phyloP scores from a whole-genome alignment of 2,888 invertebrate species.

The Atrina japonica region DNA sequence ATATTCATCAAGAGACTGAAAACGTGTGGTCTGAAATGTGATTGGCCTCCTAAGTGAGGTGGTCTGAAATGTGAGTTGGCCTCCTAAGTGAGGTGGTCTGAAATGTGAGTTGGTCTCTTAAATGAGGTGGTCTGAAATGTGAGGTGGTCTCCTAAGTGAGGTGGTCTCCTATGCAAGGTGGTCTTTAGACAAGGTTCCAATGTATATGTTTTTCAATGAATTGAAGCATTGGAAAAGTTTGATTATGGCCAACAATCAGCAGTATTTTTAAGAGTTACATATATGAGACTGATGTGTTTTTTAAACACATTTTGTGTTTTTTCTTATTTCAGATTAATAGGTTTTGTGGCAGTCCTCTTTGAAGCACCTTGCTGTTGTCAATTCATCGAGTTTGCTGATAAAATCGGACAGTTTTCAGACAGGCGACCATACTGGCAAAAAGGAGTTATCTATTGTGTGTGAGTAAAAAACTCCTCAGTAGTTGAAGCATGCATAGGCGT shows the following conservation, averaged over 20 bases:
- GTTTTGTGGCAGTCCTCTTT: conserved; percentile 92
- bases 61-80: no score
- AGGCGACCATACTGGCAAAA: conserved; percentile 93
- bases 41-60: no score
- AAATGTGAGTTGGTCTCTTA: no score
- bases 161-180: no score
- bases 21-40: no score
- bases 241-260: not conserved
- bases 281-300: not conserved
- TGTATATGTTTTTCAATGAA: not conserved
- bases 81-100: no score
- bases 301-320: not conserved
- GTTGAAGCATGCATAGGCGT: not conserved
- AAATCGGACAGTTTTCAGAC: conserved; percentile 90
- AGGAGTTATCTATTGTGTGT: conserved; percentile 92
- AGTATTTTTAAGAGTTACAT: conserved; percentile 5
- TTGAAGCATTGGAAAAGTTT: not conserved
- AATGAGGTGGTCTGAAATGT: no score
- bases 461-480: conserved; percentile 82
- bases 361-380: conserved; percentile 99
- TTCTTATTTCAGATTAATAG: conserved; percentile 84
- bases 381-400: conserved; percentile 96
- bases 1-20: no score
- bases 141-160: no score
- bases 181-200: no score